Base-by-base conservation (phyloP, 2,113 vertebrate genomes). In the Beaufortia kweichowensis region DNA sequence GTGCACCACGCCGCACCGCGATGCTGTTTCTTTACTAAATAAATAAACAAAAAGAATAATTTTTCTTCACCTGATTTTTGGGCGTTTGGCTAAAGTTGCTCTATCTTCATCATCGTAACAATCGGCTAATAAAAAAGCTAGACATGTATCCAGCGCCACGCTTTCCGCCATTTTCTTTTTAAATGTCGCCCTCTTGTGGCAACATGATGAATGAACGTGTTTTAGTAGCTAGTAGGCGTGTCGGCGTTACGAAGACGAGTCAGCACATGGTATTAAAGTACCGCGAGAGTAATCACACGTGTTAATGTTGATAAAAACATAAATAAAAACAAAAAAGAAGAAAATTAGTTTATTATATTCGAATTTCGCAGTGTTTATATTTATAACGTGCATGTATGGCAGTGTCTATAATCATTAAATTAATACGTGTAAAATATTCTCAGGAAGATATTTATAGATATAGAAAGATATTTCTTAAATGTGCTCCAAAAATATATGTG, bases 61-160 rank as follows among this genome's bases (percentile, higher is more conserved):
- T 6, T 50, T 68, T 23, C 17, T 56, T 82, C 29, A 82, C 80
- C 71, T 56, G n/a, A 3, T 5, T 29, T 64, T 8, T n/a, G 23
- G 59, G 1, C 39, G 17, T 70, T 50, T 75, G 12, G 9, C 17
- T 0, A 14, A 1, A 39, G 50, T 59, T 26, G 17, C n/a, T 48
- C 24, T 50, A 39, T 84, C 79, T n/a, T 76, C 62, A 28, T 39
- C 67, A 48, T 84, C 82, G 6, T 77, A 73, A 7, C 78, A 64
- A 67, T 81, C 82, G 3, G 82, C 79, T 67, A 84, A 73, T 19
- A 84, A 55, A 69, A 84, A 84, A 23, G 82, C 82, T 3, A 81
- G 24, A 28, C 79, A 81, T 1, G 56, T 33, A 53, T 64, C 76
- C 31, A 78, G 55, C 67, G 73, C 72, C 79, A 84, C 79, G 10